Evolutionary conservation across 2,888 invertebrate species (phyloP).

Genomic region (Callimorpha dominula): DNA sequence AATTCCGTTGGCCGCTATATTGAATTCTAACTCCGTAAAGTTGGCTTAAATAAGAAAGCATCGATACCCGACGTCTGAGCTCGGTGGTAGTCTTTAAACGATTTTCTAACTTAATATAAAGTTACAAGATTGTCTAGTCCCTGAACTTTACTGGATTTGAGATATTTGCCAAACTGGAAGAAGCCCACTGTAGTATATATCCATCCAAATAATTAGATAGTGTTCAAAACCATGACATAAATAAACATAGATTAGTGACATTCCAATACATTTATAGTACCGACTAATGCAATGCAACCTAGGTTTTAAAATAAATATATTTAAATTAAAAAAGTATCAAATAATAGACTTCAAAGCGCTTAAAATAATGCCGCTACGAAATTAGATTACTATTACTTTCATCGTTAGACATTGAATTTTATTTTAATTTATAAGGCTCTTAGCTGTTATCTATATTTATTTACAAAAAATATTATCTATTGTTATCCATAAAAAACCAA

Average conservation of each 20-base stretch:
- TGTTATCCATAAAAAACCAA: too few species aligned
- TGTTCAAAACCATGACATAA: background rate
- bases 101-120: slow-evolving; percentile 79
- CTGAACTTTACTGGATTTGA: slow-evolving; percentile 58
- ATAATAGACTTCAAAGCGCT: too few species aligned
- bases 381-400: too few species aligned
- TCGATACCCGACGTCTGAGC: slow-evolving; percentile 76
- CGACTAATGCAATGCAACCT: background rate
- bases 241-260: background rate
- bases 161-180: slow-evolving; percentile 41
- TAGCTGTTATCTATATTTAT: too few species aligned
- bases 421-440: too few species aligned
- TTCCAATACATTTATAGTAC: background rate
- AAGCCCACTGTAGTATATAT: background rate
- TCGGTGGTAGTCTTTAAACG: slow-evolving; percentile 72
- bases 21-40: slow-evolving; percentile 81
- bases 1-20: slow-evolving; percentile 81
- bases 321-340: too few species aligned
- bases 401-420: too few species aligned
- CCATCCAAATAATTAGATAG: background rate
- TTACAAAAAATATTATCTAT: too few species aligned
- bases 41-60: slow-evolving; percentile 81
- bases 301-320: too few species aligned
- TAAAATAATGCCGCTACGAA: too few species aligned
- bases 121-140: slow-evolving; percentile 72